Evolutionary conservation across 2,797 vertebrate genomes (phyloP).

Genomic region (Cynopterus sphinx): DNA sequence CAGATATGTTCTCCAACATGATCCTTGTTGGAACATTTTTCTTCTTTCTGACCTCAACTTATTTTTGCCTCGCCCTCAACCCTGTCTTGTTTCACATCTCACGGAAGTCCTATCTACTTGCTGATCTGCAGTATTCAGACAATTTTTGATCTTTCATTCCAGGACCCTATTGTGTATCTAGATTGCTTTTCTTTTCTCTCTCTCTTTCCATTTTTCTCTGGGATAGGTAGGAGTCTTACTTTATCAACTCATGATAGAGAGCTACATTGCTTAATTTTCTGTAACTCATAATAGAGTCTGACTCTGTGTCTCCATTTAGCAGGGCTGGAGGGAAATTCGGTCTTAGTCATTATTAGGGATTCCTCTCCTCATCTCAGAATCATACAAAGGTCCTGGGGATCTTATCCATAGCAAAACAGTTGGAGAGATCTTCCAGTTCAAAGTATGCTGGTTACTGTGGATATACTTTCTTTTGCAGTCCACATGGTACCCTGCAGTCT

Average conservation of each 20-base stretch:
- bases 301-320: not conserved
- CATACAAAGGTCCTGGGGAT: not conserved
- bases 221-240: not conserved
- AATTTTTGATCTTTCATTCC: not conserved
- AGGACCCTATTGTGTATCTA: not conserved
- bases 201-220: not conserved
- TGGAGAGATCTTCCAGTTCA: not conserved
- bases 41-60: not conserved
- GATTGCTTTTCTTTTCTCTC: not conserved
- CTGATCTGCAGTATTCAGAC: not conserved
- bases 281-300: not conserved
- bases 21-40: not conserved
- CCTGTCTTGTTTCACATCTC: not conserved
- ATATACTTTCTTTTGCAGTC: not conserved
- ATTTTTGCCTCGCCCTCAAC: not conserved
- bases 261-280: not conserved
- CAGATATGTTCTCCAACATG: not conserved
- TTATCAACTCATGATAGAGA: not conserved
- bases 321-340: not conserved
- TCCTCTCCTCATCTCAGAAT: not conserved
- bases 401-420: not conserved
- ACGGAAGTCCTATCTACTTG: not conserved
- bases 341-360: not conserved
- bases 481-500: not conserved
- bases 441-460: not conserved